Evolutionary conservation across 2,797 vertebrate genomes (phyloP).

Genomic region (Hoplostethus mediterraneus): DNA sequence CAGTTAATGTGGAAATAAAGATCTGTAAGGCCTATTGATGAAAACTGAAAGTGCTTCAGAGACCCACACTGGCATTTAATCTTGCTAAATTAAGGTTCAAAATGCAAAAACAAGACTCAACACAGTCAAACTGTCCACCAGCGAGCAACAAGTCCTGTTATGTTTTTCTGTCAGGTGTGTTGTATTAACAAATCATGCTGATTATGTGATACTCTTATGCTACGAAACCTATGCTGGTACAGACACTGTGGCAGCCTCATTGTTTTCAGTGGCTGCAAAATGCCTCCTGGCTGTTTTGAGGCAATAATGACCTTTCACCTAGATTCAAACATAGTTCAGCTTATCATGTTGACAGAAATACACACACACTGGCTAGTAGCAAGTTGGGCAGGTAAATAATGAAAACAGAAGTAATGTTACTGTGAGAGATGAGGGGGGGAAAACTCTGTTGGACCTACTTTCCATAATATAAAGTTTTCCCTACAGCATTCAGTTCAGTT

Average conservation of each 20-base stretch:
- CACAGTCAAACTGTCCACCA: no score
- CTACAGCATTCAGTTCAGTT: constrained; percentile 12
- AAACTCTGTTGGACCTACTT: neutral
- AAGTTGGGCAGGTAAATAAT: neutral
- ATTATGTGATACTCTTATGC: neutral
- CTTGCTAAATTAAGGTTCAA: no score
- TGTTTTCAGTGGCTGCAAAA: constrained; percentile 54
- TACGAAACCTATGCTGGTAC: neutral
- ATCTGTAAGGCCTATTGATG: no score
- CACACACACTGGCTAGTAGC: neutral
- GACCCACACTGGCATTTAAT: no score
- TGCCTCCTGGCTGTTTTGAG: constrained; percentile 31
- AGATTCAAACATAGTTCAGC: constrained; percentile 40
- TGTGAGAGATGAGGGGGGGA: neutral
- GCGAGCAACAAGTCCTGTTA: no score
- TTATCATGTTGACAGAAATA: constrained; percentile 4
- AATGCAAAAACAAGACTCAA: no score
- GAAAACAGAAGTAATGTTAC: neutral
- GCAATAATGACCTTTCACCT: constrained; percentile 52
- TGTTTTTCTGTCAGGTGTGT: neutral
- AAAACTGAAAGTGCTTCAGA: no score
- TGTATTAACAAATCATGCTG: neutral
- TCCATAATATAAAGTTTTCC: constrained; percentile 18
- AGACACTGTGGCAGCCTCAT: constrained; percentile 42
- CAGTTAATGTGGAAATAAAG: no score